Evolutionary conservation across 2,113 vertebrate genomes (phyloP), one percentile per base, ranked within the genome.

Genomic region (Taurulus bubalis): DNA sequence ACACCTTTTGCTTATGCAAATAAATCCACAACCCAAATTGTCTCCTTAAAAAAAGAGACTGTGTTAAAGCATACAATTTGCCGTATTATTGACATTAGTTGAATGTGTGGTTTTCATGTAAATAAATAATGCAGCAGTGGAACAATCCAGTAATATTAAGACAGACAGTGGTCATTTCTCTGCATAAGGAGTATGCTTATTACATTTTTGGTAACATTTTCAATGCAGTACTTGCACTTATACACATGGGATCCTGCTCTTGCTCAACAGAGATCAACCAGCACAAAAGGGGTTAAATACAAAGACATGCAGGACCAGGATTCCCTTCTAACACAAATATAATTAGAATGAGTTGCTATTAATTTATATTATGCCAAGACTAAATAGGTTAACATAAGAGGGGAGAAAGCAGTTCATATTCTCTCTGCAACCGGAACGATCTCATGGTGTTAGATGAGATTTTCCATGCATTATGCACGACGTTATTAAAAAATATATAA

Each of bases 331-430:
- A 71, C 42, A 66, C 45, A 47, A 72, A 78, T 81, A 72, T 42
- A 40, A 64, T 81, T 36, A 7, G n/a, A 71, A 83, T 40, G 24
- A 71, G 36, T 28, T 73, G 45, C 32, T 94, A 96, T 97, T 97
- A 96, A 92, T 92, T 96, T 92, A 85, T 77, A 94, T 96, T 96
- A 95, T 91, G 95, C 93, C 94, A 94, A 93, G 93, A 86, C 94
- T 94, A 95, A 94, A 89, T 75, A 93, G 80, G 75, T 84, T 82
- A 73, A 75, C 75, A 75, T 14, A 56, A 47, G 68, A 53, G 59
- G 65, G 60, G 14, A 20, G 59, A 59, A 68, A 72, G 5, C 36
- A 16, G 70, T 53, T 85, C 18, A 80, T n/a, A n/a, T 67, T 70
- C 56, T 72, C 26, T 77, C 67, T 38, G 75, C 71, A 78, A 14